A percentile compares a stretch with the other conserved stretches of the same genome.
These are phyloP conservation scores for Limanda limanda DNA, from an alignment of 2,113 vertebrate genomes.

Conservation along the genomic window DNA sequence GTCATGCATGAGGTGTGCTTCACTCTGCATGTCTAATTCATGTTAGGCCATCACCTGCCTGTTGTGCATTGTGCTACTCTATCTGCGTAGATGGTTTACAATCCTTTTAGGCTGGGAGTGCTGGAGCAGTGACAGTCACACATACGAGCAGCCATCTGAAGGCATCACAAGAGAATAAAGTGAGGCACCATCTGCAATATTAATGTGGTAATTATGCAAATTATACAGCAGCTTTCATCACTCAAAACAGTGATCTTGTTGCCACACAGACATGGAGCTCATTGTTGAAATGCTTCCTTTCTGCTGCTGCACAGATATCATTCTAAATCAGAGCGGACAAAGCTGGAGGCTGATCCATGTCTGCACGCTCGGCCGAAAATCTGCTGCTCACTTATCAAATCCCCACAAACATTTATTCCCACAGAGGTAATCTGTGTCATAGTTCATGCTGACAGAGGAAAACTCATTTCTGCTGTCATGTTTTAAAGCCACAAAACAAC, in stretches of 20 bases:
- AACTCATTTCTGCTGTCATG: slow-evolving; percentile 11
- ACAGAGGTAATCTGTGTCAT: slow-evolving; percentile 14
- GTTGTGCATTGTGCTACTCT: slow-evolving; percentile 13
- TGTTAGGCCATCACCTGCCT: slow-evolving; percentile 22
- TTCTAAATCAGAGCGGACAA: slow-evolving; percentile 14
- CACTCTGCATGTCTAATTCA: slow-evolving; percentile 29
- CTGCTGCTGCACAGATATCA: slow-evolving; percentile 37
- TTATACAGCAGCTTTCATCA: slow-evolving; percentile 37
- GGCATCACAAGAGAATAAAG: slow-evolving; percentile 36
- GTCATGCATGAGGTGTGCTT: slow-evolving; percentile 4
- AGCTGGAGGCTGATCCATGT: slow-evolving; percentile 6
- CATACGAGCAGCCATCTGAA: slow-evolving; percentile 24
- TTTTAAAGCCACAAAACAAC: slow-evolving; percentile 26
- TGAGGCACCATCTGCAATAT: slow-evolving; percentile 41
- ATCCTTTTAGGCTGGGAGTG: slow-evolving; percentile 10
- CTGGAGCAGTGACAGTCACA: slow-evolving; percentile 9
- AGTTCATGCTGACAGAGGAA: slow-evolving; percentile 31
- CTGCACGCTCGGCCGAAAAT: slow-evolving; percentile 8
- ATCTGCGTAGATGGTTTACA: slow-evolving; percentile 25
- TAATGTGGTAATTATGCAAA: slow-evolving; percentile 57
- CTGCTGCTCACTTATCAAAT: slow-evolving; percentile 30
- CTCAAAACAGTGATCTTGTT: slow-evolving; percentile 26
- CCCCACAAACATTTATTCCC: slow-evolving; percentile 1
- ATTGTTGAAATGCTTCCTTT: slow-evolving; percentile 31
- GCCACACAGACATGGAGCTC: slow-evolving; percentile 18